Evolutionary conservation across 2,888 invertebrate species (phyloP), one percentile per base, ranked within the genome.

Genomic region (Leptinotarsa juncta): DNA sequence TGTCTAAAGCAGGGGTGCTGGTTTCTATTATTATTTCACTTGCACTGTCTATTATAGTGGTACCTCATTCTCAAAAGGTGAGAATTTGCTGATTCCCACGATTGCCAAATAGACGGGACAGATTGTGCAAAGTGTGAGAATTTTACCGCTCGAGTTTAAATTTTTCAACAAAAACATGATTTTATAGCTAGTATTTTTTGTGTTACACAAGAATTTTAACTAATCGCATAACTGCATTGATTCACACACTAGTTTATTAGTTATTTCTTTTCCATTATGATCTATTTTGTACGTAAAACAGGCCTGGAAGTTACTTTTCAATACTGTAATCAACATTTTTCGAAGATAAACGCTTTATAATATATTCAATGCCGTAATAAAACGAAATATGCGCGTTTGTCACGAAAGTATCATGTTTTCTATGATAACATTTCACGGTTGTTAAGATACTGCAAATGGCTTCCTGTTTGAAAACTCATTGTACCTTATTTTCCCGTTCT

Each of bases 381-480:
- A 57, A 57, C 57, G 14, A 26, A 57, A 57, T 57, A 57, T 57
- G 57, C 23, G 15, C 57, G 57, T 57, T 57, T 57, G 57, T 57
- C 57, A 57, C 57, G 57, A 57, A 57, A 57, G 57, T 62, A 62
- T 62, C 62, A 16, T 62, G 62, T 42, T 62, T 57, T 32, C n/a
- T 10, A 32, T 32, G 62, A 62, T 62, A 42, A 42, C 26, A 32
- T 62, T 62, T 62, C 62, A 62, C 62, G 62, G 62, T 62, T 62
- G 42, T 62, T 62, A 62, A 62, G 62, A 62, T 62, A 62, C 62
- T 62, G 62, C 62, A 62, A 62, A 62, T 62, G 42, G 62, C n/a
- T 62, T 62, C 42, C 62, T 62, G 62, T 62, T 42, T 62, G 42
- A 62, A 62, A 62, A 62, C 2, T 62, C 32, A 23, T 57, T 23